phyloP scores from a whole-genome alignment of 2,888 invertebrate genomes.

The Stenchaetothrips biformis region DNA sequence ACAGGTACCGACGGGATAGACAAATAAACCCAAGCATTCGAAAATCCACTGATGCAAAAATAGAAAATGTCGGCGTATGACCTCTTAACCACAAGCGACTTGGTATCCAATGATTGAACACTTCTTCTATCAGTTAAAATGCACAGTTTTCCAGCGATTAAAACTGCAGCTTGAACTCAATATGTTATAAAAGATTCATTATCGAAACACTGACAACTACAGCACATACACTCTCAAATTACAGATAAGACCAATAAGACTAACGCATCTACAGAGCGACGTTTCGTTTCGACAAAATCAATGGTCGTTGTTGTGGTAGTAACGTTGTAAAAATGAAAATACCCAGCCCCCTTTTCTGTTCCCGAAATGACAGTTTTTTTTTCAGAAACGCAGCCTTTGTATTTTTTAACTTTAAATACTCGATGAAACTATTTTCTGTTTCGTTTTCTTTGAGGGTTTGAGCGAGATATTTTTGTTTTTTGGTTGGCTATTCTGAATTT shows the following conservation, averaged over 20 bases:
- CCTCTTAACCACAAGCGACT: conserved; percentile 22
- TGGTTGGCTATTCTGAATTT: neutral
- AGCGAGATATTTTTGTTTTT: neutral
- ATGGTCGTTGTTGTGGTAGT: conserved; percentile 21
- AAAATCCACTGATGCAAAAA: conserved; percentile 35
- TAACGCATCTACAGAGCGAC: neutral
- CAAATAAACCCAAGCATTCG: conserved; percentile 31
- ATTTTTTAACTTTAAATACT: neutral
- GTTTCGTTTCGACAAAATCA: conserved; percentile 7
- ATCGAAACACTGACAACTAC: conserved; percentile 12
- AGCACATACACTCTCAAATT: neutral
- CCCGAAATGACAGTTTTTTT: neutral
- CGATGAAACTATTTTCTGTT: neutral
- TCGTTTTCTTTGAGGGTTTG: neutral
- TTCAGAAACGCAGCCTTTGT: neutral
- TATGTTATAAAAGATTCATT: neutral
- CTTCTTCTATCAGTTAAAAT: neutral
- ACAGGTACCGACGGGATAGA: neutral
- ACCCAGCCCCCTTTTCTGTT: no score
- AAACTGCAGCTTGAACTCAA: neutral
- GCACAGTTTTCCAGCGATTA: neutral
- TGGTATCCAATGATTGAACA: neutral
- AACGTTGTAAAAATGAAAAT: neutral
- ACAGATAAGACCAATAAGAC: neutral
- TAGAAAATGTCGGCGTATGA: conserved; percentile 36